Percentiles rank a stretch among this genome's conserved stretches.
Evolutionary conservation across 2,113 vertebrate species (phyloP).

Genomic region (Cololabis saira): DNA sequence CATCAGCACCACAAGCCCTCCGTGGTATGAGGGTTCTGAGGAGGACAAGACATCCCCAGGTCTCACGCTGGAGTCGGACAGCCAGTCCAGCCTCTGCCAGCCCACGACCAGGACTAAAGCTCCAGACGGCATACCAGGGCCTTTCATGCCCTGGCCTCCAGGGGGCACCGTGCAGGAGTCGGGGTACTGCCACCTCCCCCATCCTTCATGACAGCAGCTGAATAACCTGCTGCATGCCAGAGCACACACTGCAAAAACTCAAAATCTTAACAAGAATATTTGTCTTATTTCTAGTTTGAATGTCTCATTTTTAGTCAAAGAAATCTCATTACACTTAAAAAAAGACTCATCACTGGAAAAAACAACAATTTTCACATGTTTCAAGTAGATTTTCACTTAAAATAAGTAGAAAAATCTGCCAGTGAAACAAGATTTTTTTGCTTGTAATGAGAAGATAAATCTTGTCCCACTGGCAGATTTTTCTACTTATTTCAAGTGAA

Average conservation of each 20-base stretch:
- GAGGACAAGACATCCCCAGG: not conserved
- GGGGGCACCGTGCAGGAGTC: conserved; percentile 26
- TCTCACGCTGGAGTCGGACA: not conserved
- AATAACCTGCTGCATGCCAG: not conserved
- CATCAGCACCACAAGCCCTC: not conserved
- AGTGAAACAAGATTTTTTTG: too few species aligned
- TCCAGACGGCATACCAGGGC: not conserved
- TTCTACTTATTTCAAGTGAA: too few species aligned
- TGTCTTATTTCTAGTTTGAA: too few species aligned
- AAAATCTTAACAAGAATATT: not conserved
- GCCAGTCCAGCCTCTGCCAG: not conserved
- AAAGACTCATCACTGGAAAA: too few species aligned
- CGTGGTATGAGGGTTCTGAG: not conserved
- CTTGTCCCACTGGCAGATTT: too few species aligned
- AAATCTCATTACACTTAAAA: too few species aligned
- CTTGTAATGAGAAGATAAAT: too few species aligned
- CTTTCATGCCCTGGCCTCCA: conserved; percentile 39
- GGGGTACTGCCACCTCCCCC: conserved; percentile 64
- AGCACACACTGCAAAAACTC: not conserved
- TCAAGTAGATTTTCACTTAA: too few species aligned
- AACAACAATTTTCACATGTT: too few species aligned
- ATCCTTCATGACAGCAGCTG: not conserved
- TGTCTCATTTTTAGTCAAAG: too few species aligned
- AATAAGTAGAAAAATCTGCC: too few species aligned
- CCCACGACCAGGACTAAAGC: not conserved